These are phyloP conservation scores for Drosophila siamana DNA, from an alignment of 2,888 invertebrate genomes.

Conservation along the genomic window DNA sequence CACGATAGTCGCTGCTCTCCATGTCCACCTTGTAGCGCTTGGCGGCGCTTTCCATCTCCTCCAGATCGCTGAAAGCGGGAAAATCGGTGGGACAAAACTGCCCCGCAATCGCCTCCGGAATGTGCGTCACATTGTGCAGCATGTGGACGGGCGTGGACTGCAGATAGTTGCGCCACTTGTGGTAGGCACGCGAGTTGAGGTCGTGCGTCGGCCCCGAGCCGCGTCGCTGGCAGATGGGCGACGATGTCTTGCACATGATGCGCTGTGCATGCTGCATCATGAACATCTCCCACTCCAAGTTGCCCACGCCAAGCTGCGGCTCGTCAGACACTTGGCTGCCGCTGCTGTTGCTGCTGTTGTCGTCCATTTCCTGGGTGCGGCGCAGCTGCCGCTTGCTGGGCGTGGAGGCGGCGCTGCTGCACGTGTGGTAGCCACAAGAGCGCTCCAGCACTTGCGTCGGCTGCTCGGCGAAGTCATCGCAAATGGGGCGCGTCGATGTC, in stretches of 20 bases:
- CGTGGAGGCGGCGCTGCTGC: constrained; percentile 67
- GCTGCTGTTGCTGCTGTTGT: neutral
- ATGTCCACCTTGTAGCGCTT: constrained; percentile 75
- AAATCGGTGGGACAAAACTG: constrained; percentile 79
- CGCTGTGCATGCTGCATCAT: constrained; percentile 79
- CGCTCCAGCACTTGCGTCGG: constrained; percentile 40
- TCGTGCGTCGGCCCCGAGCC: constrained; percentile 11
- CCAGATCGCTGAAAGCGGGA: constrained; percentile 77
- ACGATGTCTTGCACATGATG: constrained; percentile 83
- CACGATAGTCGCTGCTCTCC: neutral
- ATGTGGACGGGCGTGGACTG: constrained; percentile 77
- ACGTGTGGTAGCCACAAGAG: constrained; percentile 66
- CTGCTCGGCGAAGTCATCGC: constrained; percentile 79
- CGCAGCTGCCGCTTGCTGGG: constrained; percentile 44
- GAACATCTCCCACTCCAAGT: constrained; percentile 84
- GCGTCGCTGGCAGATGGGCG: constrained; percentile 73
- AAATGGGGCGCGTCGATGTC: constrained; percentile 61
- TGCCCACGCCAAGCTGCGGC: constrained; percentile 38
- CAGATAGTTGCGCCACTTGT: constrained; percentile 77
- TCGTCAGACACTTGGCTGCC: neutral
- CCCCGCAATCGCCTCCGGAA: constrained; percentile 83
- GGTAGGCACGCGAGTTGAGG: constrained; percentile 63
- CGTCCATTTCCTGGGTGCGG: constrained; percentile 62
- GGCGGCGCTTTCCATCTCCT: constrained; percentile 76
- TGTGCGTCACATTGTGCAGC: constrained; percentile 74